phyloP scores from a whole-genome alignment of 2,113 vertebrate genomes.

The Pangasianodon hypophthalmus region DNA sequence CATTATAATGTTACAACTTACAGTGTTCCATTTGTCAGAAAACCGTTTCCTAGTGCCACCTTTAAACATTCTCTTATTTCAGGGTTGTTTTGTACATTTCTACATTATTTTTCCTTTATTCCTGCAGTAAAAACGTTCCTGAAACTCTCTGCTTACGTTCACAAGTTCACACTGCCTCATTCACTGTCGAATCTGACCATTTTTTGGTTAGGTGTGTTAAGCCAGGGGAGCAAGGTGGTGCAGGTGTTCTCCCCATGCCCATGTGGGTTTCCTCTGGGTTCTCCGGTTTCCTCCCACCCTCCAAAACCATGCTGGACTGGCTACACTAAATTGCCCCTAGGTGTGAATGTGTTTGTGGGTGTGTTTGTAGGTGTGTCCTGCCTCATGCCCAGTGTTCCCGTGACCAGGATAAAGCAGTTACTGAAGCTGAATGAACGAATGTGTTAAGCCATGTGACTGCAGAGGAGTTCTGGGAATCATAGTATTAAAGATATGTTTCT shows the following conservation, averaged over 20 bases:
- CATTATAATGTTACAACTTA: background rate
- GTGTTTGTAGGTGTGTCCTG: background rate
- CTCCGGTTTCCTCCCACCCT: background rate
- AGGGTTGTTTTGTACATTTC: background rate
- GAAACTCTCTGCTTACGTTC: background rate
- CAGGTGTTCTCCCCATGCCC: background rate
- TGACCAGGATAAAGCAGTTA: background rate
- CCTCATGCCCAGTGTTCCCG: too few species aligned
- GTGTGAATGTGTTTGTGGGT: background rate
- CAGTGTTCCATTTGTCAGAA: background rate
- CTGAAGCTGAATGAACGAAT: background rate
- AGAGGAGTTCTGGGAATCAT: background rate
- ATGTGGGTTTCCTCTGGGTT: background rate
- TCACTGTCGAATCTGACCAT: background rate
- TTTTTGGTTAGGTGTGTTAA: background rate
- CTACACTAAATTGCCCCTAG: background rate
- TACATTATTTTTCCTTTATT: background rate
- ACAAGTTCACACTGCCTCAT: background rate
- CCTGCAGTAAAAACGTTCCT: background rate
- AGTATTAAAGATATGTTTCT: background rate
- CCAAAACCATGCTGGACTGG: background rate
- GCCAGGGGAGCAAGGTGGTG: background rate
- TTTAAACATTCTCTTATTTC: background rate
- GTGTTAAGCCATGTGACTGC: background rate
- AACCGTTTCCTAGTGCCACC: background rate